These are phyloP conservation scores for Campopleginae sp. DNA, from an alignment of 2,888 invertebrate genomes.

Conservation along the genomic window DNA sequence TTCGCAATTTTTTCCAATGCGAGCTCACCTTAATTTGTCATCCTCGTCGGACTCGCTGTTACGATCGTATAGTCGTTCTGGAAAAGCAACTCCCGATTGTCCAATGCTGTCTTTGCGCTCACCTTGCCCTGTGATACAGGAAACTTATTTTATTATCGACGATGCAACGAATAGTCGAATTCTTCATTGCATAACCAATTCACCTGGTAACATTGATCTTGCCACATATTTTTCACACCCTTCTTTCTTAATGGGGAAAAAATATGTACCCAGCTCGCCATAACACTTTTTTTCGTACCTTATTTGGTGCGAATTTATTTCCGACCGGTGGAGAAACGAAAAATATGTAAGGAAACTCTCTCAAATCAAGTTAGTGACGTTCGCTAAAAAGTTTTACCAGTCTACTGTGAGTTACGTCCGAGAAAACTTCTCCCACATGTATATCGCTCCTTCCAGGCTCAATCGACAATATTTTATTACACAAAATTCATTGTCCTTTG, in stretches of 20 bases:
- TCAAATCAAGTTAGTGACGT: slow-evolving; percentile 28
- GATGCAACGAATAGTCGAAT: slow-evolving; percentile 1
- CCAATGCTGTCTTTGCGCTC: slow-evolving; percentile 86
- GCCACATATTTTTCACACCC: not conserved
- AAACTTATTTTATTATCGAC: slow-evolving; percentile 57
- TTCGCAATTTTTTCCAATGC: not conserved
- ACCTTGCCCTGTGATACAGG: slow-evolving; percentile 82
- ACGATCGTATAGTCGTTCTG: slow-evolving; percentile 85
- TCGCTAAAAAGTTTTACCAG: slow-evolving; percentile 20
- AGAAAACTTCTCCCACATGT: slow-evolving; percentile 19
- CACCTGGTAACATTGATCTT: not conserved
- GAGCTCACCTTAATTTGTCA: slow-evolving; percentile 82
- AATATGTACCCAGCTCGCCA: not conserved
- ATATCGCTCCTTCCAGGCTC: not conserved
- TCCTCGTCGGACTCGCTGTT: slow-evolving; percentile 87
- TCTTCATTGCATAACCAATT: slow-evolving; percentile 1
- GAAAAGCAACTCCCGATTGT: slow-evolving; percentile 85
- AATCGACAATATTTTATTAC: not conserved
- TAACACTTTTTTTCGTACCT: not conserved
- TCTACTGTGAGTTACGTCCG: slow-evolving; percentile 5
- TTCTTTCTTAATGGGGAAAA: too few species aligned
- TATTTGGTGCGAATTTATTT: slow-evolving; percentile 7
- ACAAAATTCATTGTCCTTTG: not conserved
- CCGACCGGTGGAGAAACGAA: not conserved
- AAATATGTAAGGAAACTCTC: not conserved